These are phyloP conservation scores for Ypsolopha scabrella DNA, from an alignment of 2,888 invertebrate species.

Conservation along the genomic window DNA sequence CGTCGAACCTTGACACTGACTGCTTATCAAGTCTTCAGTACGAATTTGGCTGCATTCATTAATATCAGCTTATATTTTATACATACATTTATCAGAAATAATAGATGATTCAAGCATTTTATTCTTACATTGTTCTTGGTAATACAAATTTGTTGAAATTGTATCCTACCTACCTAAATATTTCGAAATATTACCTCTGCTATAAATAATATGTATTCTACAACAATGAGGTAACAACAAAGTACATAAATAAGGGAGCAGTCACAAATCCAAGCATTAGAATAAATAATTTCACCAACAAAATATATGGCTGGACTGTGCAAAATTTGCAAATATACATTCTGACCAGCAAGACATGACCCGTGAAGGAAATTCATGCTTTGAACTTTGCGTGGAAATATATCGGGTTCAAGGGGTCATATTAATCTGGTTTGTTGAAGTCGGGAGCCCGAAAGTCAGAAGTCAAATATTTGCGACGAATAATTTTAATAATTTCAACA, in stretches of 20 bases:
- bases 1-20: too few relatives aligned
- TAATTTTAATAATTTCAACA: not conserved
- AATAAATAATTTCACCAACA: conserved; percentile 1
- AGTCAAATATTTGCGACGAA: not conserved
- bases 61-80: too few relatives aligned
- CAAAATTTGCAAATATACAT: not conserved
- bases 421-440: not conserved
- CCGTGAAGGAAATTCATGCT: not conserved
- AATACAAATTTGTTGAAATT: too few relatives aligned
- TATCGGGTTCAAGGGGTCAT: not conserved
- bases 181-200: too few relatives aligned
- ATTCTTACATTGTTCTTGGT: too few relatives aligned
- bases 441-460: not conserved
- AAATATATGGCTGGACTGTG: not conserved
- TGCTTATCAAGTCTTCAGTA: too few relatives aligned
- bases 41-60: too few relatives aligned
- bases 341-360: not conserved
- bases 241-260: not conserved
- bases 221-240: too few relatives aligned
- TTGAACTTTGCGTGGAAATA: not conserved
- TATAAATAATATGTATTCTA: too few relatives aligned
- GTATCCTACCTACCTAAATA: too few relatives aligned
- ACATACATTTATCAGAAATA: too few relatives aligned
- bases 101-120: too few relatives aligned
- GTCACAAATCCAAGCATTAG: not conserved